Conservation (phyloP, 2,888 invertebrate species). For the Drosophila emarginata region DNA sequence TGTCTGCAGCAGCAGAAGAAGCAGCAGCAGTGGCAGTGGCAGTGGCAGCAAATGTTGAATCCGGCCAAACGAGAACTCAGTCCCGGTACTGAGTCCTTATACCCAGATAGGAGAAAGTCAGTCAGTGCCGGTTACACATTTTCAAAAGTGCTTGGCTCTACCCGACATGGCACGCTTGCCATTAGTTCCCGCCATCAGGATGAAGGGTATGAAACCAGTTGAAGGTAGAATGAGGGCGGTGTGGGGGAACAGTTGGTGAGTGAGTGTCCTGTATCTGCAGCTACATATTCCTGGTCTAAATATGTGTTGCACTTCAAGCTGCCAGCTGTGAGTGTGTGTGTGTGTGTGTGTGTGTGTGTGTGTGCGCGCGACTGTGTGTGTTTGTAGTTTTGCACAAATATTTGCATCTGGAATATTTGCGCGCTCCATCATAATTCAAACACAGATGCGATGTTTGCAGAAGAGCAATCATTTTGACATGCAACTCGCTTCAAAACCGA, state of each 20-base stretch:
- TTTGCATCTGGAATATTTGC: constrained; percentile 82
- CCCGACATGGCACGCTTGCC: constrained; percentile 59
- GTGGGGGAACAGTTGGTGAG: constrained; percentile 17
- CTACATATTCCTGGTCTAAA: constrained; percentile 37
- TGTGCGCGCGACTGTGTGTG: constrained; percentile 55
- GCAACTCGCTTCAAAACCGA: constrained; percentile 80
- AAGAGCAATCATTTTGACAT: constrained; percentile 82
- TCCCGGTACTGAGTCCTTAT: constrained; percentile 32
- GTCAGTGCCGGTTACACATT: constrained; percentile 76
- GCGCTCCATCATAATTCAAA: constrained; percentile 82
- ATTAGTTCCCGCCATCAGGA: constrained; percentile 50
- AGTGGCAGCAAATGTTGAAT: constrained; percentile 59
- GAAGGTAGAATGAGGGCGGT: neutral
- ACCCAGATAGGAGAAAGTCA: constrained; percentile 63
- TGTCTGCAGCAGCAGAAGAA: constrained; percentile 52
- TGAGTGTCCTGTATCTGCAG: constrained; percentile 34
- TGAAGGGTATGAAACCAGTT: neutral
- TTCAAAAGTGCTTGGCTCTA: constrained; percentile 72
- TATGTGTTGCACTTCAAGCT: constrained; percentile 71
- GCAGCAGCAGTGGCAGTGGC: constrained; percentile 32
- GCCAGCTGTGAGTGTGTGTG: constrained; percentile 41
- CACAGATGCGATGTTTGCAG: constrained; percentile 81
- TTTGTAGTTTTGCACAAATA: constrained; percentile 81
- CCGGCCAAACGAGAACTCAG: constrained; percentile 62
- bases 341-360: constrained; percentile 62